These are phyloP conservation scores for Tethea ocularis DNA, from an alignment of 2,888 invertebrate genomes.

Conservation along the genomic window DNA sequence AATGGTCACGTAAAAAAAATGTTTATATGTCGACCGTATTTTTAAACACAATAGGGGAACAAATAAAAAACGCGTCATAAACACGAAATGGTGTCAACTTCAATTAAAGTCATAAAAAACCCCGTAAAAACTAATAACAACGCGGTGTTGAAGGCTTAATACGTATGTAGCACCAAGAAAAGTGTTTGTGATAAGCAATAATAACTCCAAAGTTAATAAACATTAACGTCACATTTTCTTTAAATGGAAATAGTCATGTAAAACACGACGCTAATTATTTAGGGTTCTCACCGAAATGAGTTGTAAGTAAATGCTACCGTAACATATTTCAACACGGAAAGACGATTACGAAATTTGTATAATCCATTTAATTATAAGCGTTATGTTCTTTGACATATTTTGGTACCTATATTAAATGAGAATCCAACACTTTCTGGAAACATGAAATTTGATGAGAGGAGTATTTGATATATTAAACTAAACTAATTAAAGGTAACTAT, in stretches of 20 bases:
- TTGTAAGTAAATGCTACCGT: conserved; percentile 5
- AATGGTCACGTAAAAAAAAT: conserved; percentile 30
- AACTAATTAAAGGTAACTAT: background rate
- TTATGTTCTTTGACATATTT: background rate
- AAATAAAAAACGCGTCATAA: conserved; percentile 51
- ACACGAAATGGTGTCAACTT: conserved; percentile 61
- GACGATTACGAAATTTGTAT: background rate
- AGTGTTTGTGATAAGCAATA: conserved; percentile 17
- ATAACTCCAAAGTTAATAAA: conserved; percentile 8
- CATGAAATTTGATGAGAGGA: background rate
- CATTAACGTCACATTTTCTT: conserved; percentile 16
- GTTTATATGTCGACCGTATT: conserved; percentile 38
- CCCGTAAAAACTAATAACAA: conserved; percentile 64
- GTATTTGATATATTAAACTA: background rate
- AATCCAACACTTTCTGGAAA: background rate
- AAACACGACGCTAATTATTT: conserved; percentile 8
- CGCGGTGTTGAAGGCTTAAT: conserved; percentile 41
- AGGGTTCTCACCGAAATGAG: conserved; percentile 8
- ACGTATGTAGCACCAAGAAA: conserved; percentile 15
- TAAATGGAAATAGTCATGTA: conserved; percentile 11
- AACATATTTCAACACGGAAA: conserved; percentile 5
- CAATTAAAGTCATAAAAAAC: conserved; percentile 65
- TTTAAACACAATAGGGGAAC: conserved; percentile 31
- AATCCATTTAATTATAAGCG: background rate
- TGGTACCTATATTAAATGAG: background rate